Evolutionary conservation across 2,113 vertebrate species (phyloP).

Genomic region (Typhlomys cinereus): DNA sequence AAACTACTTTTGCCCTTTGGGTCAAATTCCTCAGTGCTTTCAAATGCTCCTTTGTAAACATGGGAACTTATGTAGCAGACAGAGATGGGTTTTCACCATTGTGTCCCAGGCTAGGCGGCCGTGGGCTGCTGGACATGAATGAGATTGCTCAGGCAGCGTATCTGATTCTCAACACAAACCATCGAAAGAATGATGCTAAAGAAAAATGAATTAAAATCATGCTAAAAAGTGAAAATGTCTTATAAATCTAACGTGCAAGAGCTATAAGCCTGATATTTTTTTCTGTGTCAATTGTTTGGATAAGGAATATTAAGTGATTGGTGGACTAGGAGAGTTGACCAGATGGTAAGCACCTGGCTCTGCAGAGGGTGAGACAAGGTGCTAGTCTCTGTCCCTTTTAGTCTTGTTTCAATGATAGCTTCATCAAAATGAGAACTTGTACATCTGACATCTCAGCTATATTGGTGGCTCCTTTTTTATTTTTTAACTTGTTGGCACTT

Average conservation of each 20-base stretch:
- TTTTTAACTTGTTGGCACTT: too few relatives aligned
- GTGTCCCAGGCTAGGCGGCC: not conserved
- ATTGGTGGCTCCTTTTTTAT: too few relatives aligned
- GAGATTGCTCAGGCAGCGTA: not conserved
- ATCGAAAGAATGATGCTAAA: not conserved
- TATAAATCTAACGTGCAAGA: not conserved
- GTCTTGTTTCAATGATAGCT: not conserved
- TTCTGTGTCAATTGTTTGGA: not conserved
- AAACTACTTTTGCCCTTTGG: slow-evolving; percentile 65
- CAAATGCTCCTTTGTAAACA: slow-evolving; percentile 62
- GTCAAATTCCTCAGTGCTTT: slow-evolving; percentile 55
- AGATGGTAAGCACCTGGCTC: not conserved
- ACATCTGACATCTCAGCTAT: not conserved
- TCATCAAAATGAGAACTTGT: not conserved
- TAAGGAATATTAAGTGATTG: not conserved
- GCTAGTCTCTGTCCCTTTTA: not conserved
- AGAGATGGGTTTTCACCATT: slow-evolving; percentile 62
- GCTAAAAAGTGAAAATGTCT: not conserved
- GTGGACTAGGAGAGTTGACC: not conserved
- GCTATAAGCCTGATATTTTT: not conserved
- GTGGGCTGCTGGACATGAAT: slow-evolving; percentile 6
- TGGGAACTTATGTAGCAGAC: slow-evolving; percentile 8
- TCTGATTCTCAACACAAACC: slow-evolving; percentile 46
- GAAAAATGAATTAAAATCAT: not conserved
- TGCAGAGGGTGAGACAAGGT: too few relatives aligned